Percentiles rank a stretch among this genome's conserved stretches.
phyloP scores from a whole-genome alignment of 2,888 invertebrate species.

The Drosophila monieri region DNA sequence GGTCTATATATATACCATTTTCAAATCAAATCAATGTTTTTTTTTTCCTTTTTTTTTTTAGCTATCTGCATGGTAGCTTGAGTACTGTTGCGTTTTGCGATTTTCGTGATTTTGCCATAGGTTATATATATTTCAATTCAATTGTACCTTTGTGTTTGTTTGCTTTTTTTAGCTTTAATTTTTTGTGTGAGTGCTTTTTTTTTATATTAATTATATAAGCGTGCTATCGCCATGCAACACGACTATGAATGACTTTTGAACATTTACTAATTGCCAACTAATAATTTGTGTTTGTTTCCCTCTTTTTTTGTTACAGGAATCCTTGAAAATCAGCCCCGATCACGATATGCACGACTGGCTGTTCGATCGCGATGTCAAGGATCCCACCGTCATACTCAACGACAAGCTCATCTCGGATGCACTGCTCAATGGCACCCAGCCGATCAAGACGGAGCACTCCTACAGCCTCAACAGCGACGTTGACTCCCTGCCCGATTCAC shows the following conservation, averaged over 20 bases:
- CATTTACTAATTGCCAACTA: slow-evolving; percentile 68
- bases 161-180: slow-evolving; percentile 49
- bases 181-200: slow-evolving; percentile 8
- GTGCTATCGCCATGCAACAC: slow-evolving; percentile 69
- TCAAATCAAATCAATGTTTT: slow-evolving; percentile 25
- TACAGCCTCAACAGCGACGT: slow-evolving; percentile 92
- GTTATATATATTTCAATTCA: slow-evolving; percentile 28
- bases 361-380: slow-evolving; percentile 88
- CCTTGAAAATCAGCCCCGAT: slow-evolving; percentile 86
- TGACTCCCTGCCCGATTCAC: slow-evolving; percentile 89
- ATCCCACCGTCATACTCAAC: slow-evolving; percentile 90
- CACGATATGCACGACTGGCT: slow-evolving; percentile 89
- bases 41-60: slow-evolving; percentile 11
- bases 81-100: slow-evolving; percentile 43
- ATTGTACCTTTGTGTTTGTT: slow-evolving; percentile 28
- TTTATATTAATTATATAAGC: slow-evolving; percentile 65
- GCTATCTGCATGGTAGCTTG: slow-evolving; percentile 45
- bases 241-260: slow-evolving; percentile 58
- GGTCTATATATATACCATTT: slow-evolving; percentile 32
- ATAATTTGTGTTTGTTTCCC: slow-evolving; percentile 18
- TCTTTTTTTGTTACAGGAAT: slow-evolving; percentile 86
- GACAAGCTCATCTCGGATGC: slow-evolving; percentile 90
- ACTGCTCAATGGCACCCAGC: slow-evolving; percentile 88
- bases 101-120: slow-evolving; percentile 41
- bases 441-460: slow-evolving; percentile 96